Percentiles rank a stretch among this genome's conserved stretches.
These are phyloP conservation scores for Achlya flavicornis DNA, from an alignment of 2,888 invertebrate species.

Conservation along the genomic window DNA sequence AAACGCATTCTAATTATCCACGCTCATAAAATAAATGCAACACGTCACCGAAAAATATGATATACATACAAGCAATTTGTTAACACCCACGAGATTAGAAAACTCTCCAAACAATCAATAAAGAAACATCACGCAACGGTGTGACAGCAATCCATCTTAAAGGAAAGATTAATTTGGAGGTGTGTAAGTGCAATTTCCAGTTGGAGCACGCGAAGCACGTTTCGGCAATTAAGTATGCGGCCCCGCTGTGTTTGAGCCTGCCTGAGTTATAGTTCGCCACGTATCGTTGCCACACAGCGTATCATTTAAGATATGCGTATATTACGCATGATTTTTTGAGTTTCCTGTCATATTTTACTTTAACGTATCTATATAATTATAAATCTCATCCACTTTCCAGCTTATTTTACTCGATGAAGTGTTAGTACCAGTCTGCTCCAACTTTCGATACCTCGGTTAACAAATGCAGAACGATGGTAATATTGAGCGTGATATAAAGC, in stretches of 20 bases:
- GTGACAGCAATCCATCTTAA: constrained; percentile 10
- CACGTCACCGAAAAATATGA: too few species aligned
- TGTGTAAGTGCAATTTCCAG: constrained; percentile 18
- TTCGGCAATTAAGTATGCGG: constrained; percentile 44
- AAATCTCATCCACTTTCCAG: too few species aligned
- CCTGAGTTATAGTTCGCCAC: constrained; percentile 32
- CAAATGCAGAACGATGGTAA: too few species aligned
- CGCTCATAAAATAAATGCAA: too few species aligned
- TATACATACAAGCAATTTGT: neutral
- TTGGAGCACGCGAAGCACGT: constrained; percentile 44
- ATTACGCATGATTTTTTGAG: neutral
- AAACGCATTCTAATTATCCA: too few species aligned
- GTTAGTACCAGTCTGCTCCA: too few species aligned
- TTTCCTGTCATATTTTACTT: neutral
- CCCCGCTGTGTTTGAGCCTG: constrained; percentile 15
- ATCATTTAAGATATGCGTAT: constrained; percentile 6
- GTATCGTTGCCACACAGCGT: constrained; percentile 20
- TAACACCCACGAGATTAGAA: neutral
- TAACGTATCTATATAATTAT: too few species aligned
- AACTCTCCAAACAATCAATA: neutral
- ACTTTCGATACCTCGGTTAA: too few species aligned
- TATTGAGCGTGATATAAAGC: too few species aligned
- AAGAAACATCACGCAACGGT: constrained; percentile 10
- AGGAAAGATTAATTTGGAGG: constrained; percentile 17
- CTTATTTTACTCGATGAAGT: too few species aligned